Evolutionary conservation across 2,797 vertebrate genomes (phyloP), one percentile per base, ranked within the genome.

Genomic region (Pipistrellus pipistrellus): DNA sequence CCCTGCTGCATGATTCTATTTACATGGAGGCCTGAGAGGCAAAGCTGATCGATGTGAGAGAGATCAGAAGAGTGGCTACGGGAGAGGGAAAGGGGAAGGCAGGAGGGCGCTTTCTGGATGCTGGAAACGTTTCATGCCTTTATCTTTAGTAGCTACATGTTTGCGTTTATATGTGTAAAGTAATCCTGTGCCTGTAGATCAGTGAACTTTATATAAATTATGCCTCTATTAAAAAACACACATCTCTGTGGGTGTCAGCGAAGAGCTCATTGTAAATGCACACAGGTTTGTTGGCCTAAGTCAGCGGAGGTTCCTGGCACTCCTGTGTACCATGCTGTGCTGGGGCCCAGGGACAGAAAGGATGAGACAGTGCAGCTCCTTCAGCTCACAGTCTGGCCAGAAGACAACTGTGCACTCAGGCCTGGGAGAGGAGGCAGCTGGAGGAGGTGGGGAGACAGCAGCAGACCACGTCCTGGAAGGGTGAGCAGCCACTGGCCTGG

Each of bases 131-230:
- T 55, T 55, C 46, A 32, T 30, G n/a, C 3, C 30, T 81, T 69
- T 30, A 48, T 53, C 35, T 51, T 17, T 68, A 84, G 1, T 55
- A 62, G 23, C 23, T 80, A 68, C 11, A 17, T 53, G 32, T 41
- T 81, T 32, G 2, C n/a, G 10, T 35, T 41, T 4, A 35, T 55
- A 12, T 32, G 20, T 15, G n/a, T 89, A 91, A 82, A 14, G 23
- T 21, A 32, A 27, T 8, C 20, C 7, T 69, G 23, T 23, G 14
- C 46, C 38, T 83, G 2, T 8, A 62, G 27, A 68, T 21, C 30
- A 71, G 51, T 64, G 7, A 41, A 69, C 13, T 66, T 85, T 35
- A 20, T 48, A 41, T 68, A 68, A 71, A 93, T 48, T 73, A 71
- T 4, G 21, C 14, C 27, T 78, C 69, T 15, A 57, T 17, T 48